Evolutionary conservation across 2,888 invertebrate species (phyloP).

Genomic region (Agonopterix heracliana): DNA sequence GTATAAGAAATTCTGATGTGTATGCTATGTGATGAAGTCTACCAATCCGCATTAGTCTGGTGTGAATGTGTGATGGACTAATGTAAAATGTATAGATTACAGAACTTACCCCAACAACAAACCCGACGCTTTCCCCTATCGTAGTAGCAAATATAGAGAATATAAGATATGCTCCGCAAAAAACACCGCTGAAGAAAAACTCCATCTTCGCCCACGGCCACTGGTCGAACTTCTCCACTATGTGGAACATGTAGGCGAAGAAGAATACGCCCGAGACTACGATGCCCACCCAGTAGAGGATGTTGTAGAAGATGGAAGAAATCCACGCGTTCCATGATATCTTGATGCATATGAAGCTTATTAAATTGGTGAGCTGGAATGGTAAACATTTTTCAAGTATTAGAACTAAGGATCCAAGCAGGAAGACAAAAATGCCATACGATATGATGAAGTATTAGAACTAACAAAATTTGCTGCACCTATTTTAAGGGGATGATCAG

Average conservation of each 20-base stretch:
- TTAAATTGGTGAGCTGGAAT: conserved; percentile 78
- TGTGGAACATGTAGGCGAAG: conserved; percentile 86
- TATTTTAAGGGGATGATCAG: too few species aligned
- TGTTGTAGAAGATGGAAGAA: conserved; percentile 84
- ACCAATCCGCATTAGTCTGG: too few species aligned
- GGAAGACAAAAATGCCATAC: too few species aligned
- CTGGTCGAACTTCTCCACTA: conserved; percentile 86
- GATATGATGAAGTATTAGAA: too few species aligned
- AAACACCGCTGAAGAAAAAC: conserved; percentile 81
- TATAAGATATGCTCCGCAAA: conserved; percentile 83
- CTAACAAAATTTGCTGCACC: too few species aligned
- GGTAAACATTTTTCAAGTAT: conserved; percentile 1
- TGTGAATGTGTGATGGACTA: too few species aligned
- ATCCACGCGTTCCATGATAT: conserved; percentile 73
- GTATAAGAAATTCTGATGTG: too few species aligned
- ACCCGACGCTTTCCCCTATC: conserved; percentile 73
- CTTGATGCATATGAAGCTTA: conserved; percentile 90
- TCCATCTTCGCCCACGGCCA: conserved; percentile 92
- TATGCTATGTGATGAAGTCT: too few species aligned
- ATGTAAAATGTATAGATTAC: too few species aligned
- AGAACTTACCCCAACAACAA: conserved; percentile 84
- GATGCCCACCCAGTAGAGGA: conserved; percentile 87
- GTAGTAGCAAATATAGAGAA: conserved; percentile 84
- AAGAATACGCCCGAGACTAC: conserved; percentile 85
- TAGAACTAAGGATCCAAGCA: too few species aligned